Conservation (phyloP, 2,797 vertebrate species). For the Danio choprae region DNA sequence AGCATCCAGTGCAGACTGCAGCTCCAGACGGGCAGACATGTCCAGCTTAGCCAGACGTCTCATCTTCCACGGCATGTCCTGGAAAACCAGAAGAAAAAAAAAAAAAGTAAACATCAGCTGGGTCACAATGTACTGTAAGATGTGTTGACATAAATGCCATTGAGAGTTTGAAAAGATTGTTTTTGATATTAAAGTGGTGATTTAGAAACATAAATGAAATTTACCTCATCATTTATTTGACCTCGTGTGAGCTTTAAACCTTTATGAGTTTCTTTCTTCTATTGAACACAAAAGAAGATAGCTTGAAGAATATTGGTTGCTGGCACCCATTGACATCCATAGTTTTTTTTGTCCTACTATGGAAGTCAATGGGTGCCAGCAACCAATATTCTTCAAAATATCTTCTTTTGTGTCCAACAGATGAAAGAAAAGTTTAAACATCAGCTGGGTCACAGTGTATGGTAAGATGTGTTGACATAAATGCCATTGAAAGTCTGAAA, state of each 20-base stretch:
- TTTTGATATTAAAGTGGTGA: not conserved
- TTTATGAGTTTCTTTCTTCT: too few relatives aligned
- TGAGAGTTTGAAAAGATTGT: not conserved
- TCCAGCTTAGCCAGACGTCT: slow-evolving; percentile 96
- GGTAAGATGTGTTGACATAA: not conserved
- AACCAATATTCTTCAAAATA: too few relatives aligned
- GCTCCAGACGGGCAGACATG: slow-evolving; percentile 96
- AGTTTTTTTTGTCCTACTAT: too few relatives aligned
- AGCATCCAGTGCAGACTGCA: slow-evolving; percentile 95
- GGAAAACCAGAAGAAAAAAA: slow-evolving; percentile 29
- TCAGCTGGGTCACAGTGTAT: not conserved
- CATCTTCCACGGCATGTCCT: slow-evolving; percentile 99
- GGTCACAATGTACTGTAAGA: not conserved
- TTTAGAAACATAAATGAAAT: too few relatives aligned
- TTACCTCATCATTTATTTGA: too few relatives aligned
- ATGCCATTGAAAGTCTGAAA: not conserved
- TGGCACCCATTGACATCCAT: too few relatives aligned
- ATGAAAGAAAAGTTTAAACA: too few relatives aligned
- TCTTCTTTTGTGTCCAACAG: too few relatives aligned
- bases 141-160: not conserved
- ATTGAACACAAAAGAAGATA: too few relatives aligned
- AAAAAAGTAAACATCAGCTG: not conserved
- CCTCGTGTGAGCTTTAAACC: too few relatives aligned
- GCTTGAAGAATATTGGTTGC: too few relatives aligned
- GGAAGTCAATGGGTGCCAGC: too few relatives aligned